Evolutionary conservation across 2,888 invertebrate genomes (phyloP), one percentile per base, ranked within the genome.

Genomic region (Agrotis puta): DNA sequence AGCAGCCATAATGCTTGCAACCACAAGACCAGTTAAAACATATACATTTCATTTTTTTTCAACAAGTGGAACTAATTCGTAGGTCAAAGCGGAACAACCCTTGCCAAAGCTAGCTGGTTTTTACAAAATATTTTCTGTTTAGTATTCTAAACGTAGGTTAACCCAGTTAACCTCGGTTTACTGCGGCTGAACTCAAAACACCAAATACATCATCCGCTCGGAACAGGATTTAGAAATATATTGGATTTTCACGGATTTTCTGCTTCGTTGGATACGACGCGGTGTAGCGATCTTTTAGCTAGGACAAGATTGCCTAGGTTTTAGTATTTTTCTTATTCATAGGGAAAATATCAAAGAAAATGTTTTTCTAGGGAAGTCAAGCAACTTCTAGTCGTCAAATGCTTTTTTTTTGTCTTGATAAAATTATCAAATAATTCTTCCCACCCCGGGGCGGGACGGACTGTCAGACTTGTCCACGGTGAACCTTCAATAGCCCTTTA

Each of bases 111-210:
- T 24, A 33, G 14, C 13, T 33, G 54, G 64, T 67, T 76, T 71
- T 68, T 54, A n/a, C 24, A 64, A 69, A 79, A 66, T 54, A 48
- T 70, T 67, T 64, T 51, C 47, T 61, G 51, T 68, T 81, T 79
- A 81, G 72, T 79, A 79, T 79, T 76, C 79, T 81, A 81, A 76
- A 59, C 77, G 64, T 54, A 14, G 56, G 20, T 54, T 80, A 71
- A 58, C 58, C 71, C 48, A 58, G 79, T 80, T 80, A 81, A 68
- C 67, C 51, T 59, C 62, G 77, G 62, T 64, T 51, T 67, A 66
- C 39, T 64, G 66, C 59, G 69, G 69, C 27, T 73, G 64, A 64
- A 61, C 70, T 80, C 43, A 27, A 63, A 77, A 81, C 71, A 74
- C 75, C 70, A 71, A 67, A 63, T 65, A 72, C 77, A 81, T 79